A percentile compares a stretch with the other conserved stretches of the same genome.
These are phyloP conservation scores for Mareca penelope DNA, from an alignment of 2,797 vertebrate species.

Conservation along the genomic window DNA sequence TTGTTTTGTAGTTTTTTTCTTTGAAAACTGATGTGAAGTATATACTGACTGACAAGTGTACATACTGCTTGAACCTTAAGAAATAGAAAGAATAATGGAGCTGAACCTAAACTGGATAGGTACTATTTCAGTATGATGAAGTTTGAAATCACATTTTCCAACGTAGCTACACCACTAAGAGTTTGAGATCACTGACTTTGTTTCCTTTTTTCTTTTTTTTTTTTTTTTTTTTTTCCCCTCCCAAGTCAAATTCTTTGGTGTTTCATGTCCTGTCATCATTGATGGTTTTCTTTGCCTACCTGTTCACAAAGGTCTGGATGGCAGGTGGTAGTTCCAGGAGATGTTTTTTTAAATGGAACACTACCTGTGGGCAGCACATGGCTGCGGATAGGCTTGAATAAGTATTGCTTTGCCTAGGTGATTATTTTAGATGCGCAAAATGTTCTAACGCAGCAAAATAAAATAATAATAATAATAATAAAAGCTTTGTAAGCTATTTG, in stretches of 20 bases:
- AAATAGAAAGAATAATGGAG: slow-evolving; percentile 33
- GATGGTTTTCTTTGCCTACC: slow-evolving; percentile 87
- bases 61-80: slow-evolving; percentile 62
- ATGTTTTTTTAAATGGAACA: slow-evolving; percentile 61
- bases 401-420: slow-evolving; percentile 49
- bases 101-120: not conserved
- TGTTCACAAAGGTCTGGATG: slow-evolving; percentile 82
- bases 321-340: slow-evolving; percentile 60
- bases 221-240: not conserved
- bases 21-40: slow-evolving; percentile 58
- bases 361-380: slow-evolving; percentile 52
- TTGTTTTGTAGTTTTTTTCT: not conserved
- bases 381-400: slow-evolving; percentile 53
- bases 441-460: slow-evolving; percentile 23
- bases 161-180: slow-evolving; percentile 20
- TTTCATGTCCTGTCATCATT: slow-evolving; percentile 83
- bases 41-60: slow-evolving; percentile 66
- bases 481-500: slow-evolving; percentile 18
- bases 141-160: slow-evolving; percentile 40
- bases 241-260: slow-evolving; percentile 62
- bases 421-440: slow-evolving; percentile 33
- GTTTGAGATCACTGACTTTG: slow-evolving; percentile 12
- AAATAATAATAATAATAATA: not conserved
- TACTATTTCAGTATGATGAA: slow-evolving; percentile 18
- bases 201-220: not conserved